phyloP scores from a whole-genome alignment of 2,797 vertebrate genomes.

The Danio aesculapii region DNA sequence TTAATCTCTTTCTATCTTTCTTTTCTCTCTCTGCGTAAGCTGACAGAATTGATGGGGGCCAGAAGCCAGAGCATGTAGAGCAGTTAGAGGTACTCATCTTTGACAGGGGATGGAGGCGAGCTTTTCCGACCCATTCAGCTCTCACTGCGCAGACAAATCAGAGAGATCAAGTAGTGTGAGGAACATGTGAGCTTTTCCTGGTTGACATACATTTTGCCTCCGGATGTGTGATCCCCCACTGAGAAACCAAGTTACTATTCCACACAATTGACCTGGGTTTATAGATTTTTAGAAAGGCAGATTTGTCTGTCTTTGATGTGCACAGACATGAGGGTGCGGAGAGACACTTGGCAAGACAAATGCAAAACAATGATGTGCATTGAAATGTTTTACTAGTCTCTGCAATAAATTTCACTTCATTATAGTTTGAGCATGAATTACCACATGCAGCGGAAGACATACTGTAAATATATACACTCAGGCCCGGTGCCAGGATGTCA shows the following conservation, averaged over 20 bases:
- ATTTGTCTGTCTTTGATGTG: conserved; percentile 4
- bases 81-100: conserved; percentile 40
- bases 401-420: no score
- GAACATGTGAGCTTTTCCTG: conserved; percentile 20
- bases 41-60: conserved; percentile 65
- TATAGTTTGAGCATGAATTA: no score
- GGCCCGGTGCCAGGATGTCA: no score
- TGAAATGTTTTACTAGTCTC: no score
- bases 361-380: no score
- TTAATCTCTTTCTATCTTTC: conserved; percentile 32
- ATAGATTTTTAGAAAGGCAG: conserved; percentile 12
- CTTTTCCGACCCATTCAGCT: conserved; percentile 35
- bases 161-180: conserved; percentile 36
- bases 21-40: conserved; percentile 59
- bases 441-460: no score
- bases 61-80: conserved; percentile 55
- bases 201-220: conserved; percentile 16
- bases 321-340: neutral
- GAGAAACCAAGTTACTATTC: conserved; percentile 7
- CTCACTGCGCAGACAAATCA: conserved; percentile 54
- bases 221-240: conserved; percentile 35
- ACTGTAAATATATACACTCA: no score
- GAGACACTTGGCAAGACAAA: no score
- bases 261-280: conserved; percentile 4
- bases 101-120: conserved; percentile 39